A percentile compares a stretch with the other conserved stretches of the same genome.
phyloP scores from a whole-genome alignment of 2,113 vertebrate genomes.

The Mormoops blainvillei region DNA sequence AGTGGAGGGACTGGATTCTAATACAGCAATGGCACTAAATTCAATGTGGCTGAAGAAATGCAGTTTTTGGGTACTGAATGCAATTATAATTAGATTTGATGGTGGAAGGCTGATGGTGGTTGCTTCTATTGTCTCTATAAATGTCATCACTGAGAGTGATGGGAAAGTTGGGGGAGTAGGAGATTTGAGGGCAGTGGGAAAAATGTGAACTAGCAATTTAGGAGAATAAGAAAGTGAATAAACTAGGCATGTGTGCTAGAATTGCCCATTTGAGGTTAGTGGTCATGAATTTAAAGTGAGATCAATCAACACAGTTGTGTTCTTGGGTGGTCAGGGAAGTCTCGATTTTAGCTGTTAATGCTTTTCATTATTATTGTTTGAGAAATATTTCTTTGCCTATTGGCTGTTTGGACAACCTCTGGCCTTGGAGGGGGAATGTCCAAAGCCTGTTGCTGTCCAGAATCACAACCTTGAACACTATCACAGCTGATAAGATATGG shows the following conservation, averaged over 20 bases:
- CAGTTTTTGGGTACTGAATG: background rate
- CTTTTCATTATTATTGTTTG: background rate
- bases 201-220: background rate
- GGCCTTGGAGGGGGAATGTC: background rate
- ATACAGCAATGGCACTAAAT: background rate
- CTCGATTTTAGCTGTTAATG: background rate
- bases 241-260: background rate
- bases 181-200: background rate
- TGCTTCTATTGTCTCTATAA: background rate
- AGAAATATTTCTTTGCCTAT: background rate
- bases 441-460: background rate
- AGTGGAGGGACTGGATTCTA: background rate
- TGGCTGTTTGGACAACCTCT: conserved; percentile 53
- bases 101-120: background rate
- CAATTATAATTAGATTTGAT: background rate
- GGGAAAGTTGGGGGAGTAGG: background rate
- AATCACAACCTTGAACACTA: conserved; percentile 18
- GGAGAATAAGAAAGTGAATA: background rate
- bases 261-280: background rate
- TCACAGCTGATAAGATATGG: conserved; percentile 38
- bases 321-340: background rate
- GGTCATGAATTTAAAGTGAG: background rate
- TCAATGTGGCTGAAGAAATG: background rate
- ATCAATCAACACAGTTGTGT: background rate
- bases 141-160: background rate